Evolutionary conservation across 2,113 vertebrate species (phyloP).

Genomic region (Microcebus jonahi): DNA sequence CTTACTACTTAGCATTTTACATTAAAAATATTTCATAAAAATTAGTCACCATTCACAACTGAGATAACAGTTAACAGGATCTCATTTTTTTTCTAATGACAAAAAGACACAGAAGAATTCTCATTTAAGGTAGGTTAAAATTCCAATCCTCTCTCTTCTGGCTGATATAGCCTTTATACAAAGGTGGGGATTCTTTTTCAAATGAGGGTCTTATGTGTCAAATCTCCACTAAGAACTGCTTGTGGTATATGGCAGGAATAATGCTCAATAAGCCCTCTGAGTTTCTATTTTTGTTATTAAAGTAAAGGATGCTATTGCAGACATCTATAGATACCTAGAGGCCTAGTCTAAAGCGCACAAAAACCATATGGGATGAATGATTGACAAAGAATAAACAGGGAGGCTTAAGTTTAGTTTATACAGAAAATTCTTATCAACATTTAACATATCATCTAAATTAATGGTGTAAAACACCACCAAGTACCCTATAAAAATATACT

Average conservation of each 20-base stretch:
- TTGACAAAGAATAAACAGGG: not conserved
- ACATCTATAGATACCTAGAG: constrained; percentile 5
- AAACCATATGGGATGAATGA: not conserved
- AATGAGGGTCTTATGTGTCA: constrained; percentile 4
- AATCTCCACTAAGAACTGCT: constrained; percentile 36
- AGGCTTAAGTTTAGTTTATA: not conserved
- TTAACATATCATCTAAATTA: constrained; percentile 13
- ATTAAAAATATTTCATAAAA: constrained; percentile 51
- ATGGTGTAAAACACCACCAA: not conserved
- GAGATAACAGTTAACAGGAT: not conserved
- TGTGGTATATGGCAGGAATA: not conserved
- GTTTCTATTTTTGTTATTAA: constrained; percentile 56
- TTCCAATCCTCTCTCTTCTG: not conserved
- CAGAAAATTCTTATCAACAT: not conserved
- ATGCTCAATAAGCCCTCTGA: constrained; percentile 17
- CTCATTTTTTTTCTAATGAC: constrained; percentile 6
- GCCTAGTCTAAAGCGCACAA: constrained; percentile 17
- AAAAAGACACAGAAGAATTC: constrained; percentile 15
- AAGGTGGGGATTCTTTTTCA: constrained; percentile 30
- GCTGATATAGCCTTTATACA: not conserved
- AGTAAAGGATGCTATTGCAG: not conserved
- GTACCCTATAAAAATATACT: not conserved
- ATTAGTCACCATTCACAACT: constrained; percentile 4
- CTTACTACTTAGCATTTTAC: constrained; percentile 27
- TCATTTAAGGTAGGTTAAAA: constrained; percentile 17